Conservation (phyloP, 1,140 invertebrate genomes). For the Drosophila aff. region DNA sequence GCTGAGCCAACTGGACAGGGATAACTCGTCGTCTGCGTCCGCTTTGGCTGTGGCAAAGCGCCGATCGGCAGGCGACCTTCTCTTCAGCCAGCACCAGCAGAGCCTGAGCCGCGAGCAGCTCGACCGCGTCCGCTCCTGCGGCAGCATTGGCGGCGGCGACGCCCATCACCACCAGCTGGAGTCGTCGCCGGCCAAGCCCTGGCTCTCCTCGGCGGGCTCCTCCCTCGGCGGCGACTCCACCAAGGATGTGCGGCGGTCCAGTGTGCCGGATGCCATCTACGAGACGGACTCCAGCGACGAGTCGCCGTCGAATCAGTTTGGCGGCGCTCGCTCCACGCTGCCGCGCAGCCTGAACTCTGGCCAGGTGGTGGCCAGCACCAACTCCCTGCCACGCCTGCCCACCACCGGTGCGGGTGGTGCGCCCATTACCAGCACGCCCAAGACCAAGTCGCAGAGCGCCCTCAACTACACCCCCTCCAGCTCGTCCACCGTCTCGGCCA, state of each 20-base stretch:
- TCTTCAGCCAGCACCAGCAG: conserved; percentile 91
- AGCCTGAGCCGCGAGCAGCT: conserved; percentile 91
- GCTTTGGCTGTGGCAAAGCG: conserved; percentile 90
- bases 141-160: conserved; percentile 90
- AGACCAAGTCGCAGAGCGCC: conserved; percentile 90
- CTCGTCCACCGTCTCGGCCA: conserved; percentile 65
- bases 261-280: conserved; percentile 89
- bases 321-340: conserved; percentile 87
- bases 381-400: conserved; percentile 90
- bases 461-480: conserved; percentile 86
- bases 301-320: conserved; percentile 87
- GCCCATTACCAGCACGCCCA: conserved; percentile 85
- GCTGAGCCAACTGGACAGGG: conserved; percentile 87
- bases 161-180: conserved; percentile 86
- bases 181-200: conserved; percentile 85
- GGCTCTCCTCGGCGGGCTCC: conserved; percentile 80
- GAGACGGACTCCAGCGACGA: conserved; percentile 88
- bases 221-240: conserved; percentile 64
- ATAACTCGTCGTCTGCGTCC: conserved; percentile 88
- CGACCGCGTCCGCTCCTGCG: conserved; percentile 92
- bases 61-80: conserved; percentile 91
- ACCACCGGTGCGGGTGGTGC: conserved; percentile 85
- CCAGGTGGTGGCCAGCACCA: conserved; percentile 87
- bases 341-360: conserved; percentile 88
- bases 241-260: conserved; percentile 86